Conservation (phyloP, 2,888 invertebrate species). For the Listrodromus nycthemerus region DNA sequence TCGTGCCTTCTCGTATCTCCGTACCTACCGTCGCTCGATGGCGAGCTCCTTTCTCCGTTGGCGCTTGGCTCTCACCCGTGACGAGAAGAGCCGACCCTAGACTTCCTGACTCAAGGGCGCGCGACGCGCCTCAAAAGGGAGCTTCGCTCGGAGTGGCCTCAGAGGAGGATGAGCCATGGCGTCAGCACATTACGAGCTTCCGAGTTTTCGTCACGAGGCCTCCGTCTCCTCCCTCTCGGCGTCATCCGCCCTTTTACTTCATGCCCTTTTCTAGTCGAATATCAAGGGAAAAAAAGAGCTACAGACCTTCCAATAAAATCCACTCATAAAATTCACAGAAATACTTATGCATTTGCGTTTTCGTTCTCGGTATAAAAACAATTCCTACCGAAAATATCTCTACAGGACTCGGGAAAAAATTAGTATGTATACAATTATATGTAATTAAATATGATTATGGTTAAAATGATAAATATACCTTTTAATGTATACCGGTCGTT, state of each 20-base stretch:
- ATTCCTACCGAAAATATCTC: not conserved
- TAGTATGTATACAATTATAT: too few relatives aligned
- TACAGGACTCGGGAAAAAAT: too few relatives aligned
- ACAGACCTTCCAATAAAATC: slow-evolving; percentile 2
- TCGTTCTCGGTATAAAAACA: not conserved
- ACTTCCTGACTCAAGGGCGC: slow-evolving; percentile 64
- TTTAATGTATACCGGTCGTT: too few relatives aligned
- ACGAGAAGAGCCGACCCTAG: slow-evolving; percentile 59
- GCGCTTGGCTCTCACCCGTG: slow-evolving; percentile 73
- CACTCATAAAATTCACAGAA: not conserved
- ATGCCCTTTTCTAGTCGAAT: slow-evolving; percentile 24
- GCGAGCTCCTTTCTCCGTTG: slow-evolving; percentile 73
- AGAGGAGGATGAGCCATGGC: slow-evolving; percentile 60
- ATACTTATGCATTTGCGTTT: not conserved
- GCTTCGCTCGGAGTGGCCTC: slow-evolving; percentile 58
- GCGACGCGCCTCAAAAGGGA: slow-evolving; percentile 58
- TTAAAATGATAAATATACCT: too few relatives aligned
- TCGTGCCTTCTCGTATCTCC: slow-evolving; percentile 71
- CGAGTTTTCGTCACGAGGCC: slow-evolving; percentile 56
- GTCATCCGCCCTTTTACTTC: slow-evolving; percentile 17
- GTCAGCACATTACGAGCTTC: slow-evolving; percentile 63
- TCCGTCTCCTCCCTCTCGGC: slow-evolving; percentile 27
- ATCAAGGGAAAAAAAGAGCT: not conserved
- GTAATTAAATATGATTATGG: too few relatives aligned
- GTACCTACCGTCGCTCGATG: slow-evolving; percentile 50